phyloP scores from a whole-genome alignment of 2,113 vertebrate species.

The Atlantisia rogersi region DNA sequence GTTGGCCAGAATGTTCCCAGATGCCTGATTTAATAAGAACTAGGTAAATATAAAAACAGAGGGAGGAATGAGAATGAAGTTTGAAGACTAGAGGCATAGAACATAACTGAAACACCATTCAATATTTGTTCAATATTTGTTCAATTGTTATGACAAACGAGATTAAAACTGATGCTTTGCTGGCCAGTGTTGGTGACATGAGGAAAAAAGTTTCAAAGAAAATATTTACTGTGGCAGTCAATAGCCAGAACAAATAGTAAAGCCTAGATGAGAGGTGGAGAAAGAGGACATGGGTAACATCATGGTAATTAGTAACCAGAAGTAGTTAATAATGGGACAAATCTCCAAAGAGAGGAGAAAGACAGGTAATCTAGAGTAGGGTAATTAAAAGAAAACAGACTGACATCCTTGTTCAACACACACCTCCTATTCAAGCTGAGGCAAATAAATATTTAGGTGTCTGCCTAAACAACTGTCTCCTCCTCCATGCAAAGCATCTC shows the following conservation, averaged over 20 bases:
- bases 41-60: conserved; percentile 11
- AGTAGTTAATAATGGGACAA: not conserved
- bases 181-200: not conserved
- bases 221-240: not conserved
- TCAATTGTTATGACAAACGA: not conserved
- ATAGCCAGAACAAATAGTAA: not conserved
- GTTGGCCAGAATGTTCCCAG: not conserved
- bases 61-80: not conserved
- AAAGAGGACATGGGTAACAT: not conserved
- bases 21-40: not conserved
- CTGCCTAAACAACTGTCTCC: not conserved
- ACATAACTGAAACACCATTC: not conserved
- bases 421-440: not conserved
- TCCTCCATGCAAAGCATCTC: not conserved
- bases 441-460: not conserved
- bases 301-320: not conserved
- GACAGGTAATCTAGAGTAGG: not conserved
- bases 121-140: conserved; percentile 15
- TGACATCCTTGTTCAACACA: not conserved
- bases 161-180: not conserved
- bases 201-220: not conserved
- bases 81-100: not conserved
- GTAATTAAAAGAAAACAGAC: not conserved
- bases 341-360: not conserved
- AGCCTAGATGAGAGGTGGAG: not conserved